Conservation (phyloP, 2,888 invertebrate genomes). For the Reticulitermes lucifugus region DNA sequence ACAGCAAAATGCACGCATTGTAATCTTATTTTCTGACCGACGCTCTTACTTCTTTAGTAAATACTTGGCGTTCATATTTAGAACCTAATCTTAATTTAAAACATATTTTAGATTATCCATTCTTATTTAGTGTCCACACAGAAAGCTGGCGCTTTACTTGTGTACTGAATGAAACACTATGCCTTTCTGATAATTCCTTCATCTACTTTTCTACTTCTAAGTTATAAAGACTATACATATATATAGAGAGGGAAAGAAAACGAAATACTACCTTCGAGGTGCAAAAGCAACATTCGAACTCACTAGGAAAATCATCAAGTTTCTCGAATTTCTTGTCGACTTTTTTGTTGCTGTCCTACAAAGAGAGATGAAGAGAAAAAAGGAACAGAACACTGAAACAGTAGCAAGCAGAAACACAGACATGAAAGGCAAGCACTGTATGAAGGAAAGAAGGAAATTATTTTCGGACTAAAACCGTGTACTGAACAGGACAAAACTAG, state of each 20-base stretch:
- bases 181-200: background rate
- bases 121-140: too few relatives aligned
- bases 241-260: conserved; percentile 6
- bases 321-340: conserved; percentile 67
- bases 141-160: background rate
- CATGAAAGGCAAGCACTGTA: background rate
- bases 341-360: conserved; percentile 58
- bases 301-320: conserved; percentile 92
- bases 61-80: too few relatives aligned
- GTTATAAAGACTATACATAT: conserved; percentile 2
- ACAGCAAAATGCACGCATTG: too few relatives aligned
- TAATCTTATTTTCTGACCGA: too few relatives aligned
- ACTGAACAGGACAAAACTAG: too few relatives aligned
- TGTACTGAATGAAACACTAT: conserved; percentile 8
- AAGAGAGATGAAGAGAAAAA: conserved; percentile 50
- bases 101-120: too few relatives aligned
- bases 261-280: conserved; percentile 83
- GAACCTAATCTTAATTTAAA: too few relatives aligned
- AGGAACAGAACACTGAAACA: conserved; percentile 3
- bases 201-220: conserved; percentile 31
- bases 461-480: too few relatives aligned
- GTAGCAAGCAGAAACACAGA: conserved; percentile 3
- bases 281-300: conserved; percentile 98
- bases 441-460: background rate
- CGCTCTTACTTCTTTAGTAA: too few relatives aligned